Base-by-base conservation (phyloP, 2,113 vertebrate species). In the Sceloporus tristichus region DNA sequence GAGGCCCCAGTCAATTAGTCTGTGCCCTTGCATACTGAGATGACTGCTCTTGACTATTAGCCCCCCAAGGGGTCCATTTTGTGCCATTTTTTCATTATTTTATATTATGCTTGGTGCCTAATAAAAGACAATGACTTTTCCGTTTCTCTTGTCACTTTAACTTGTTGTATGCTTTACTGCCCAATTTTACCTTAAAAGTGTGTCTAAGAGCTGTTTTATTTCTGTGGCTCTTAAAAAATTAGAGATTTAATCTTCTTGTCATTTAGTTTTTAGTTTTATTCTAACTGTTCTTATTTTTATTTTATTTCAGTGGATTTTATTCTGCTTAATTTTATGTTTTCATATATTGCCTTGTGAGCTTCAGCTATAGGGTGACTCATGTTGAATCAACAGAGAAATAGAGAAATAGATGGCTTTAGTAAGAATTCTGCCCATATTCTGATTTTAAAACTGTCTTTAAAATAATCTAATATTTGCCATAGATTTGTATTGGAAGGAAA, bases 401-500 rank as follows among this genome's bases (percentile, higher is more conserved):
- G 25, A 29, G 8, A 19, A 27, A 18, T 62, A 11, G 25, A 34
- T 65, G 29, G 19, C n/a, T 73, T 34, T 38, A 68, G 11, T 2
- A 53, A 48, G 42, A 86, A 34, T 34, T 42, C 21, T 83, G 66
- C 79, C 73, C 8, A 38, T 13, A 42, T 87, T 87, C 38, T 34
- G 19, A 70, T 66, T 89, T 34, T 1, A 87, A 78, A 78, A 38
- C 7, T 71, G 85, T 21, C 78, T 71, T 54, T 42, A 25, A 5
- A 62, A 89, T 54, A 59, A 81, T 84, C 0, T 73, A 53, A 40
- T 92, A n/a, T 93, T 81, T 93, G 85, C 84, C 89, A 4, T 65
- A 97, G 96, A 84, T 96, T 97, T 92, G 40, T 94, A 5, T 89
- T 97, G 86, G 96, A 96, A 92, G 96, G 96, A 85, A 95, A 92